Conservation (phyloP, 2,888 invertebrate species). For the Amorpha juglandis region DNA sequence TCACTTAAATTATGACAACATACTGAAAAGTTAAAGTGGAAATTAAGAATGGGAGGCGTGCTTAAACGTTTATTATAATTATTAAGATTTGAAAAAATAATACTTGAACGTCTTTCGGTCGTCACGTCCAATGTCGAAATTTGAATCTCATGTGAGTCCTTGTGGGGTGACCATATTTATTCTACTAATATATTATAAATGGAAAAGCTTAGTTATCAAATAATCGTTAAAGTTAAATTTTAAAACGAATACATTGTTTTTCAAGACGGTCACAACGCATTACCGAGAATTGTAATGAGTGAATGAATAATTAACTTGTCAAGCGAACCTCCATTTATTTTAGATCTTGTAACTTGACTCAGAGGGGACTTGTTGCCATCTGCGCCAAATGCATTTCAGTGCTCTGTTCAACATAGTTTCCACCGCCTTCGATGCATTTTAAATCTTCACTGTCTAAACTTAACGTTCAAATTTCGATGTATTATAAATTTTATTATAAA, state of each 20-base stretch:
- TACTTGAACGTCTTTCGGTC: constrained; percentile 62
- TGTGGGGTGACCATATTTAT: constrained; percentile 52
- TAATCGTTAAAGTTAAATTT: neutral
- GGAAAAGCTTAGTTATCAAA: too few relatives aligned
- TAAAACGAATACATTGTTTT: constrained; percentile 15
- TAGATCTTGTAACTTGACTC: constrained; percentile 47
- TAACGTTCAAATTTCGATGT: too few relatives aligned
- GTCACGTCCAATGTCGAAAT: constrained; percentile 65
- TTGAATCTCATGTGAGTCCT: constrained; percentile 55
- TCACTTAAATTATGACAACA: constrained; percentile 11
- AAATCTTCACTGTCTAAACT: constrained; percentile 1
- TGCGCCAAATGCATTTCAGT: constrained; percentile 62
- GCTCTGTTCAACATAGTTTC: constrained; percentile 15
- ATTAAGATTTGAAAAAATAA: constrained; percentile 53
- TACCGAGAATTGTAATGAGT: constrained; percentile 22
- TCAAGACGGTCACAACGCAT: constrained; percentile 9
- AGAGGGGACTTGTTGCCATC: constrained; percentile 54
- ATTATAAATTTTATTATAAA: constrained; percentile 13
- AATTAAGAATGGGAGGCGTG: constrained; percentile 30
- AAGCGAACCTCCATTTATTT: constrained; percentile 52
- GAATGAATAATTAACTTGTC: constrained; percentile 64
- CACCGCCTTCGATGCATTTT: neutral
- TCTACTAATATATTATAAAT: constrained; percentile 1
- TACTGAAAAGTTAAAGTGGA: neutral
- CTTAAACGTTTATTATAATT: constrained; percentile 60